These are phyloP conservation scores for Spinus pinus DNA, from an alignment of 2,797 vertebrate genomes.

Conservation along the genomic window DNA sequence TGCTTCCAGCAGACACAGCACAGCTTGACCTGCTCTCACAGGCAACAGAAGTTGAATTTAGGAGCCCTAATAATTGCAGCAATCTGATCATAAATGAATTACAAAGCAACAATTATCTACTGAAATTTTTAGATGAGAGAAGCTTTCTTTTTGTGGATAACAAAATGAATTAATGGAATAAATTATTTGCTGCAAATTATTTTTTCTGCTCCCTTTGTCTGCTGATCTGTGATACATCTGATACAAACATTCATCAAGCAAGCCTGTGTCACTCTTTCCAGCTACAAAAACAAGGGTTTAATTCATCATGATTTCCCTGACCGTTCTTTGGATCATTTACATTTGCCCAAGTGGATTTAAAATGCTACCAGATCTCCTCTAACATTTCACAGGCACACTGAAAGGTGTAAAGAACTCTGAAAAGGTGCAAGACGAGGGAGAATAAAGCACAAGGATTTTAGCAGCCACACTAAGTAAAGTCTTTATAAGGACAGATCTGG, in stretches of 20 bases:
- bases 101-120: not conserved
- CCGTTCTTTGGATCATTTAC: conserved; percentile 13
- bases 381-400: conserved; percentile 44
- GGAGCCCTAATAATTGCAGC: not conserved
- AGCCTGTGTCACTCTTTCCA: not conserved
- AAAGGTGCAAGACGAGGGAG: conserved; percentile 58
- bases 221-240: not conserved
- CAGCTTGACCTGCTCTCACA: not conserved
- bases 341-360: conserved; percentile 37
- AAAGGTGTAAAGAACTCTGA: conserved; percentile 52
- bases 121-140: conserved; percentile 1
- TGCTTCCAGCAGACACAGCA: not conserved
- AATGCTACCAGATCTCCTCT: conserved; percentile 42
- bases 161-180: conserved; percentile 1
- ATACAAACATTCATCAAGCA: not conserved
- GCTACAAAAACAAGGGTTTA: not conserved
- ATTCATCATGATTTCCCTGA: not conserved
- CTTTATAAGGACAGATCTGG: conserved; percentile 45
- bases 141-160: not conserved
- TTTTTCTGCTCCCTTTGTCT: not conserved
- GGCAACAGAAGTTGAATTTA: not conserved
- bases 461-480: not conserved
- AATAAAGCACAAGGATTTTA: conserved; percentile 44
- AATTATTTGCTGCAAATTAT: not conserved
- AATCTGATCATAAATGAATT: not conserved